Evolutionary conservation across 2,797 vertebrate genomes (phyloP), one percentile per base, ranked within the genome.

Genomic region (Holocentrus rufus): DNA sequence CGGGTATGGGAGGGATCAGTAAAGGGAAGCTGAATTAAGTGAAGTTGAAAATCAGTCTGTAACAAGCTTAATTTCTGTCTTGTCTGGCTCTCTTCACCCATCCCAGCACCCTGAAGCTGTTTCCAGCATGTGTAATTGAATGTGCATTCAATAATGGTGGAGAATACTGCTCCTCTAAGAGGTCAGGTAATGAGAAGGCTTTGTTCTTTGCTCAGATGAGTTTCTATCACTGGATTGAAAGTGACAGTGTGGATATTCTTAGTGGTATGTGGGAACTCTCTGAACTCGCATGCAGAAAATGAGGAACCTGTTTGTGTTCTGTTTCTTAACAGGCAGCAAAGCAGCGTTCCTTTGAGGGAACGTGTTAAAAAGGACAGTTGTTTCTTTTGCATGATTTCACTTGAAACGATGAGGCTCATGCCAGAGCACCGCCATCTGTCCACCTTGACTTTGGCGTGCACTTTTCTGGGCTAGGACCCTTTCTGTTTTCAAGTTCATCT

Each of bases 41-140:
- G 85, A 91, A 92, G 87, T 93, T 92, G 89, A 93, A 88, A 93
- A 93, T 90, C 82, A 81, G 80, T 84, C 89, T 79, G 72, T 89
- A 92, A 92, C 87, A 65, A 89, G 86, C 87, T 91, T 92, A 86
- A 91, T 92, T 93, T 91, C 78, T 83, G 81, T 92, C 85, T 88
- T 89, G 83, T 91, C 88, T 91, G 86, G 80, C 68, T 79, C 58
- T 80, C 81, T 65, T 87, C 83, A 79, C 82, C 79, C 81, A 58
- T 86, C 56, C 49, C 15, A 50, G 74, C 76, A 78, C 74, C 91
- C 89, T 6, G 67, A 72, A 92, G 90, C 86, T 74, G 78, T 84
- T 83, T 85, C 83, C 79, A 85, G 76, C 84, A 79, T 71, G 70
- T 85, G 82, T 89, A 89, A 92, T 90, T 91, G 87, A 92, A 89